These are phyloP conservation scores for Cryptoprocta ferox DNA, from an alignment of 2,797 vertebrate genomes.

Conservation along the genomic window DNA sequence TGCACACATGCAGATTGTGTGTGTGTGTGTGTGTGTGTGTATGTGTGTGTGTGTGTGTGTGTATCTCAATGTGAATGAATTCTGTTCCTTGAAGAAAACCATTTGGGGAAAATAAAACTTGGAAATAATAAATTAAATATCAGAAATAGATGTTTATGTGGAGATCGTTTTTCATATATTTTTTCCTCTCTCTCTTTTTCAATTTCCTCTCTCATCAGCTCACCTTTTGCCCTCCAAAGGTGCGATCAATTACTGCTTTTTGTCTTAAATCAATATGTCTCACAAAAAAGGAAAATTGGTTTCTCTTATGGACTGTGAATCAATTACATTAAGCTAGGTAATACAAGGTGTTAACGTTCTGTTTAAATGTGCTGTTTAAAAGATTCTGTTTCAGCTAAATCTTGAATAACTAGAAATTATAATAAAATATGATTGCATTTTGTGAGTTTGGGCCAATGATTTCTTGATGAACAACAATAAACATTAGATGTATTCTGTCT, in stretches of 20 bases:
- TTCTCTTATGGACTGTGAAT: conserved; percentile 32
- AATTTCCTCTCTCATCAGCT: conserved; percentile 41
- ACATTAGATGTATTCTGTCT: not conserved
- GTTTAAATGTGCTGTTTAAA: not conserved
- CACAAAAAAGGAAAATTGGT: not conserved
- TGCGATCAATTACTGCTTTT: conserved; percentile 41
- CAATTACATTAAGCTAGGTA: not conserved
- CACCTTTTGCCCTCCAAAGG: conserved; percentile 19
- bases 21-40: not conserved
- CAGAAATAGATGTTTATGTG: conserved; percentile 8
- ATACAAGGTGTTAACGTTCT: not conserved
- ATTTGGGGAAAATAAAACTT: conserved; percentile 42
- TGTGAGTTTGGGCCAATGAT: not conserved
- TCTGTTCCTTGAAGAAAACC: conserved; percentile 27
- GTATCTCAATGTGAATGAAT: not conserved
- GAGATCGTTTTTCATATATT: not conserved
- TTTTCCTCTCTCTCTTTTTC: not conserved
- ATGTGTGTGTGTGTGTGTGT: not conserved
- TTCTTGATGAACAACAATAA: not conserved
- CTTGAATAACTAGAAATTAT: not conserved
- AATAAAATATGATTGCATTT: not conserved
- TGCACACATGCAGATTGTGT: not conserved
- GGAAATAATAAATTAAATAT: conserved; percentile 30
- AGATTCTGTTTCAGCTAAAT: not conserved
- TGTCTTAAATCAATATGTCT: conserved; percentile 58